Evolutionary conservation across 2,888 invertebrate genomes (phyloP).

Genomic region (Drosophila mercatorum): DNA sequence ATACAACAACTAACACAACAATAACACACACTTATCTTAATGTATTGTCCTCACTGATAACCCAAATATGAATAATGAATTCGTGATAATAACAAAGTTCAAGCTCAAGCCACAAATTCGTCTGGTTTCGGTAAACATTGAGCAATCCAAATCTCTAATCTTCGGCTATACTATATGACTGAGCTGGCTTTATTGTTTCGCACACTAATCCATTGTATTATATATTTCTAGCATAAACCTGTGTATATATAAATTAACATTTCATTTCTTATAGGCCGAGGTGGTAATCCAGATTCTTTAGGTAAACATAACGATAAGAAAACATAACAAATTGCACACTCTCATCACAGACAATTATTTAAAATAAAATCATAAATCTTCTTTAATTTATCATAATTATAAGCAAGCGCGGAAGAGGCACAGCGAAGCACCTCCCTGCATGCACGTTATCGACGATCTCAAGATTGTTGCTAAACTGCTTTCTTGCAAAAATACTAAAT

Average conservation of each 20-base stretch:
- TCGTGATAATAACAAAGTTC: slow-evolving; percentile 48
- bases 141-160: slow-evolving; percentile 6
- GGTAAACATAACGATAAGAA: slow-evolving; percentile 68
- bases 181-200: slow-evolving; percentile 31
- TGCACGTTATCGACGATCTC: background rate
- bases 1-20: slow-evolving; percentile 14
- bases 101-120: slow-evolving; percentile 48
- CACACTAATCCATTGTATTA: slow-evolving; percentile 39
- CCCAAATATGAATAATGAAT: slow-evolving; percentile 18
- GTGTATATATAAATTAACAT: slow-evolving; percentile 60
- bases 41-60: slow-evolving; percentile 39
- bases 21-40: slow-evolving; percentile 28
- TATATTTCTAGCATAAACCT: background rate
- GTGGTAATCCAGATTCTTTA: slow-evolving; percentile 69
- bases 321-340: slow-evolving; percentile 14
- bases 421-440: background rate
- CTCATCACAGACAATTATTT: slow-evolving; percentile 7
- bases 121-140: slow-evolving; percentile 25
- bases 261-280: slow-evolving; percentile 77
- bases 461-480: background rate
- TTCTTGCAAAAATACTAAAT: background rate
- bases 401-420: slow-evolving; percentile 6
- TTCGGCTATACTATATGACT: slow-evolving; percentile 26
- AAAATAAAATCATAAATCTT: background rate
- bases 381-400: background rate